Base-by-base conservation (phyloP, 2,797 vertebrate species). In the Leptatherina wallacei region DNA sequence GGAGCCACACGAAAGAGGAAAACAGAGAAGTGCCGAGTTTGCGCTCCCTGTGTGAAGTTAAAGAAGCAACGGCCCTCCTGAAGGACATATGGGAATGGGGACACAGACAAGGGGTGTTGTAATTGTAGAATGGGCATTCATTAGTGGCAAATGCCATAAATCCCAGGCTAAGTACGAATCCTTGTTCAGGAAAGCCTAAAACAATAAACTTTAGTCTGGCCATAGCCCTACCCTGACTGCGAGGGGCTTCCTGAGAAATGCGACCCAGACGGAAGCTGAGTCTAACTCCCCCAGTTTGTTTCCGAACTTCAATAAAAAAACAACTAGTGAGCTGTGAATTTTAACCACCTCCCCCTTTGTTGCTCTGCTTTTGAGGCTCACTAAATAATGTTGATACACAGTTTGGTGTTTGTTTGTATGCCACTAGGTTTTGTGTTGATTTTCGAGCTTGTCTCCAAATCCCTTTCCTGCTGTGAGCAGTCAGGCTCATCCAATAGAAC, bases 121-220 rank as follows among this genome's bases (percentile, higher is more conserved):
- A 96, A 97, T 96, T 95, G 95, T 96, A 97, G 96, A 96, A 96
- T 93, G 95, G 96, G 95, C 95, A 94, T 96, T 98, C 96, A 97
- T 98, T 97, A 98, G 96, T 90, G 94, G 95, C 95, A 96, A 97
- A 97, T 95, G 95, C 95, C 94, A 96, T 97, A 98, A 98, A 98
- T 97, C 96, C 96, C 95, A 95, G 90, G 94, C 95, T 97, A 98
- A 97, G 96, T 97, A 96, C 95, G 84, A 96, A 96, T 95, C 95
- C 96, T 96, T 97, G 96, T 97, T 96, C 96, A 95, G 96, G 96
- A 96, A 97, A 96, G 96, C 95, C 94, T 98, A 97, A 97, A 97
- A 98, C 96, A 97, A 97, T 97, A 98, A 98, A 98, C 96, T 92
- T 90, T 91, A 93, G 94, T 95, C 93, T 94, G 93, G 94, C 89